Conservation (phyloP, 2,113 vertebrate species). For the Podiceps cristatus region DNA sequence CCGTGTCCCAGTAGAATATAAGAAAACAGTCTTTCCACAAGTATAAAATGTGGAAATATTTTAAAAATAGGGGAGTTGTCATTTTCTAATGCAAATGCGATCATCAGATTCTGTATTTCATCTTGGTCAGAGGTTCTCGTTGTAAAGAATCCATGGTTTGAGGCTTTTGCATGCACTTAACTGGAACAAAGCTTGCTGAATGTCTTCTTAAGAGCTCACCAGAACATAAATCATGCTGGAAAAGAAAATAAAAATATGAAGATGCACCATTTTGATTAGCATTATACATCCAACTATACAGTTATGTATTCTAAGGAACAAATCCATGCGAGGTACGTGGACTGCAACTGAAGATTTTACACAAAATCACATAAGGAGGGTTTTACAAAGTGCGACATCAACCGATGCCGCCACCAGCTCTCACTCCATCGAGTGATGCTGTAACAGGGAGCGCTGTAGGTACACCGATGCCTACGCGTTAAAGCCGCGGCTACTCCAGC, state of each 20-base stretch:
- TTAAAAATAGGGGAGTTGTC: slow-evolving; percentile 74
- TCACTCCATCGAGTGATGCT: accelerated
- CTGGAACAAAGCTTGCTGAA: slow-evolving; percentile 69
- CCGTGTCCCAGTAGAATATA: slow-evolving; percentile 75
- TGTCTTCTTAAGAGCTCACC: slow-evolving; percentile 93
- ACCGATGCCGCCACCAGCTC: neutral
- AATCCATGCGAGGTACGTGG: accelerated
- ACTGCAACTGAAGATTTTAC: neutral
- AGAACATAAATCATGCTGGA: slow-evolving; percentile 98
- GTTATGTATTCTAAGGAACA: neutral
- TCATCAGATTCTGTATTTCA: slow-evolving; percentile 62
- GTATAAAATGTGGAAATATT: slow-evolving; percentile 78
- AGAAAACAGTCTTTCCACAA: slow-evolving; percentile 83
- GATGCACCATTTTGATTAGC: neutral
- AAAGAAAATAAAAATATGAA: slow-evolving; percentile 44
- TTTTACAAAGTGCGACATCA: accelerated
- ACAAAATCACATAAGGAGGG: neutral
- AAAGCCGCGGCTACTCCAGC: neutral
- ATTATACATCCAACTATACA: too few relatives aligned
- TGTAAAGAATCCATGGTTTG: slow-evolving; percentile 71
- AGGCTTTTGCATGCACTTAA: slow-evolving; percentile 83
- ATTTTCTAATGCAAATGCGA: slow-evolving; percentile 46
- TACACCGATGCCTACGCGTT: accelerated
- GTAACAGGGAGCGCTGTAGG: neutral
- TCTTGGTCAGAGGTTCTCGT: slow-evolving; percentile 66